These are phyloP conservation scores for Ateles fusciceps DNA, from an alignment of 2,797 vertebrate species.

Conservation along the genomic window DNA sequence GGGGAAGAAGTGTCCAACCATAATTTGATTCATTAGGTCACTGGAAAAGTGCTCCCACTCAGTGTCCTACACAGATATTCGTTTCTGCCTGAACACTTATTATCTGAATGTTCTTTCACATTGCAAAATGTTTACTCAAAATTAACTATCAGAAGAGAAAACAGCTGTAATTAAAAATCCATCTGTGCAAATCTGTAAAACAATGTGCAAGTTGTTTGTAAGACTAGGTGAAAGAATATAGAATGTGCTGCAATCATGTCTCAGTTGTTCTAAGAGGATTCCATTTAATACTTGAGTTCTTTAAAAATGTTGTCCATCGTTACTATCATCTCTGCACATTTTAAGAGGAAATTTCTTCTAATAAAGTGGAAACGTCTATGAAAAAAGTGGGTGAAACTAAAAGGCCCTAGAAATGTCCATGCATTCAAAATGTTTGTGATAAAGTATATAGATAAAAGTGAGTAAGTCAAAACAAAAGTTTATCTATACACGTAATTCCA, in stretches of 20 bases:
- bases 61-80: not conserved
- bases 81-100: not conserved
- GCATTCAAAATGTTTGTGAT: not conserved
- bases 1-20: not conserved
- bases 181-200: not conserved
- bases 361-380: not conserved
- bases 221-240: not conserved
- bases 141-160: not conserved
- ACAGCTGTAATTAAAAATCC: not conserved
- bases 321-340: not conserved
- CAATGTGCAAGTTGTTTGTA: not conserved
- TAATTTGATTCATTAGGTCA: not conserved
- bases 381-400: not conserved
- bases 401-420: not conserved
- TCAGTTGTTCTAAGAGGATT: not conserved
- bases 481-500: too few species aligned
- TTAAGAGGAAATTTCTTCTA: not conserved
- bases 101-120: not conserved
- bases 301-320: not conserved
- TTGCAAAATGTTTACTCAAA: not conserved
- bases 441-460: not conserved
- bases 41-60: not conserved
- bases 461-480: not conserved
- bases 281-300: not conserved
- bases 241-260: not conserved